Conservation (phyloP, 1,140 invertebrate genomes). For the Trichonephila clavipes region DNA sequence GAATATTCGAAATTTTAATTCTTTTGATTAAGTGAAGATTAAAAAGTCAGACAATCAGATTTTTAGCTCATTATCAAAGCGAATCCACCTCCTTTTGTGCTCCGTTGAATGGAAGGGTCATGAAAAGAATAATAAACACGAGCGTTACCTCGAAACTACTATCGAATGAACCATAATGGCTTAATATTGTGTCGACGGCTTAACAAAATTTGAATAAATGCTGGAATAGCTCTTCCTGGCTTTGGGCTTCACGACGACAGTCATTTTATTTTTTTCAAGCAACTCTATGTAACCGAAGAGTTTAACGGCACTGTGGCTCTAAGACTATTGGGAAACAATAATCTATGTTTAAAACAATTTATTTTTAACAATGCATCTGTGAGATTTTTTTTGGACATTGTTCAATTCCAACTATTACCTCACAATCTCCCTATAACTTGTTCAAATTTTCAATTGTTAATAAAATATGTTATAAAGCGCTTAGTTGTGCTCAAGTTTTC, state of each 20-base stretch:
- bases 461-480: too few species aligned
- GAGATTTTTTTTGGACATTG: too few species aligned
- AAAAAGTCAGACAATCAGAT: neutral
- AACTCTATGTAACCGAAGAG: too few species aligned
- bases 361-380: too few species aligned
- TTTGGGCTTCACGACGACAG: neutral
- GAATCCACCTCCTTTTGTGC: neutral
- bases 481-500: too few species aligned
- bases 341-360: too few species aligned
- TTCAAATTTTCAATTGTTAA: too few species aligned
- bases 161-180: neutral
- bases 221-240: neutral
- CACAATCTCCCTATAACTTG: too few species aligned
- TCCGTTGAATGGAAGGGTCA: neutral
- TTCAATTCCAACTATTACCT: too few species aligned
- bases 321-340: too few species aligned
- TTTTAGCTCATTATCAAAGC: conserved; percentile 9
- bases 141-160: neutral
- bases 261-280: too few species aligned
- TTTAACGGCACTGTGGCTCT: too few species aligned
- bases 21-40: neutral
- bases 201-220: conserved; percentile 12
- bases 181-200: neutral
- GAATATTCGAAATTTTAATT: neutral
- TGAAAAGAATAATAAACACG: conserved; percentile 7